Base-by-base conservation (phyloP, 1,140 invertebrate genomes). In the Lepidurus couesii region DNA sequence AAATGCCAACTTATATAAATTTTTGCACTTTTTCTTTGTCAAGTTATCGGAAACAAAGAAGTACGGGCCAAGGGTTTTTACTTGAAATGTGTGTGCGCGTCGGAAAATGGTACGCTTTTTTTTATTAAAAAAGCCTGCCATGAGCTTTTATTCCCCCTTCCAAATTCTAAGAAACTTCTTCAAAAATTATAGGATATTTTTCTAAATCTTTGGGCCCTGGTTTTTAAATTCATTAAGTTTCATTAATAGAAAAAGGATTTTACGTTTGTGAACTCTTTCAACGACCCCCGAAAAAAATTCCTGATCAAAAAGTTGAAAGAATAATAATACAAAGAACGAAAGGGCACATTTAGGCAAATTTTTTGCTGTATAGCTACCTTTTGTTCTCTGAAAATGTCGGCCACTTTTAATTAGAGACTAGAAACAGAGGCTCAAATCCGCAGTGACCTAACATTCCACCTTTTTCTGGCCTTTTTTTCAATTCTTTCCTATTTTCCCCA, bases 391-490 rank as follows among this genome's bases (percentile, higher is more conserved):
- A 65, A 65, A 65, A n/a, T 65, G 53, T 65, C 53, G 53, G 53
- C 53, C 53, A 65, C 53, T 65, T 65, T 65, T 65, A 65, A 65
- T 65, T 65, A 65, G 53, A 65, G 53, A 65, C 53, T 65, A 65
- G 53, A 65, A 65, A 65, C 53, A 65, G 53, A 65, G 53, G 53
- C 53, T 65, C 53, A 65, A 65, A 65, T 65, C 53, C 53, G 53
- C 21, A 65, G 53, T 65, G 53, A 65, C 53, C 53, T n/a, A 65
- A 21, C 53, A 65, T 65, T 65, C 53, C 53, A 65, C 53, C 34
- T 34, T 65, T 65, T 65, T 65, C 53, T 65, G 16, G 53, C 53
- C 53, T 65, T 9, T 65, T 65, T 65, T 65, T 47, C 3, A 11
- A 11, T 16, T 47, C 45, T 47, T 47, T 47, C 10, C 45, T 16